Evolutionary conservation across 37 sponge, comb jelly and placozoan species (phyloP).

Genomic region (Spongia lamella): DNA sequence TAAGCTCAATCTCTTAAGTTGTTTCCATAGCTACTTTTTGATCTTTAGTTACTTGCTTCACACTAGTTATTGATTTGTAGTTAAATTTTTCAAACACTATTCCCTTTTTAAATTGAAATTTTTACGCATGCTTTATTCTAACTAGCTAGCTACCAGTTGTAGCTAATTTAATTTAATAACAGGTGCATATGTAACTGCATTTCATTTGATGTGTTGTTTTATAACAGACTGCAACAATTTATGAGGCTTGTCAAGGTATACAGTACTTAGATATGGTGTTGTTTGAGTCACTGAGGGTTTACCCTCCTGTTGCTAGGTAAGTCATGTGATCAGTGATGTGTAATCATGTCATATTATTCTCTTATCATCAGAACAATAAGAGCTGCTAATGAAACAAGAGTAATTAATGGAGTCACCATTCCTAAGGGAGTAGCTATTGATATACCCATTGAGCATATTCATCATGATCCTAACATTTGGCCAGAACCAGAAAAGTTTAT

Average conservation of each 20-base stretch:
- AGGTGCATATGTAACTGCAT: too few relatives aligned
- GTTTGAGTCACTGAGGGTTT: conserved; percentile 74
- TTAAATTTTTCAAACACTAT: too few relatives aligned
- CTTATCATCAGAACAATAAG: not conserved
- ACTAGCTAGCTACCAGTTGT: too few relatives aligned
- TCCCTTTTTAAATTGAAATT: too few relatives aligned
- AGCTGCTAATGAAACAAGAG: conserved; percentile 1
- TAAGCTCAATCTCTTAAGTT: too few relatives aligned
- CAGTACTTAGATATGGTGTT: conserved; percentile 77
- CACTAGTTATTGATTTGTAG: too few relatives aligned
- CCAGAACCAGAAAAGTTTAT: conserved; percentile 71
- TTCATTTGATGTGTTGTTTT: too few relatives aligned
- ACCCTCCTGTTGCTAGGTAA: conserved; percentile 67
- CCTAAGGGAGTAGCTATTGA: conserved; percentile 41
- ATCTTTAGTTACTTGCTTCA: too few relatives aligned
- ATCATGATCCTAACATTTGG: conserved; percentile 73
- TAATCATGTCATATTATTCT: not conserved
- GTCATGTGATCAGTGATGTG: too few relatives aligned
- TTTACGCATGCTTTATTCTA: too few relatives aligned
- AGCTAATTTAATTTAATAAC: too few relatives aligned
- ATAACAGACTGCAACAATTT: conserved; percentile 44
- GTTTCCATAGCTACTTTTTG: too few relatives aligned
- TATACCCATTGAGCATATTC: conserved; percentile 52
- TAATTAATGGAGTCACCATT: conserved; percentile 26
- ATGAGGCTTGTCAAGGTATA: conserved; percentile 66